Evolutionary conservation across 2,797 vertebrate genomes (phyloP), one percentile per base, ranked within the genome.

Genomic region (Fistularia tabacaria): DNA sequence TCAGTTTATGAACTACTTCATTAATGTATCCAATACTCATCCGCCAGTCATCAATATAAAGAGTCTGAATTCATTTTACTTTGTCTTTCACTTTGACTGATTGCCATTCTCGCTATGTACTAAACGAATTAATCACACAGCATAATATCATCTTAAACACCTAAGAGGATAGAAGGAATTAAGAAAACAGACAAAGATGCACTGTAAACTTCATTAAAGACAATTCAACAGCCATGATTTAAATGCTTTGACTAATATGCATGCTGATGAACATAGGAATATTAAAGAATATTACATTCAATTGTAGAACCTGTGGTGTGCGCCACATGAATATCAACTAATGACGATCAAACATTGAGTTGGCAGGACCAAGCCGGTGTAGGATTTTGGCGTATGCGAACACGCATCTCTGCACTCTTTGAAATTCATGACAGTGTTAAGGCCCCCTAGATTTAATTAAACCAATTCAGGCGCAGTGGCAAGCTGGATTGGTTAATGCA

Each of bases 381-480:
- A 69, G 59, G 62, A 71, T 38, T 14, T 55, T 51, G 66, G 61
- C 69, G 58, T 72, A 59, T 73, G 71, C 54, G 46, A 65, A n/a
- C 66, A 80, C 52, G 66, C 73, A 72, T 75, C 70, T 64, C 59
- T 62, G 66, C 60, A 38, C 73, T 71, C 76, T 87, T 87, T 87
- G 84, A 87, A 88, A 87, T 88, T 77, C 82, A 85, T 80, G 69
- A 80, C 54, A 7, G 73, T 68, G 79, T 85, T 82, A 77, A 83
- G 76, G 81, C 73, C 78, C 71, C 66, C 82, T 82, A 68, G 77
- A 84, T 87, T 84, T 87, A 89, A 89, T 88, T 87, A 87, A 86
- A 87, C 71, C 80, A 80, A 78, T 84, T 75, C 76, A 84, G 81
- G 78, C 65, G 47, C 53, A 51, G 66, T 80, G 69, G 73, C 67